Percentiles rank a stretch among this genome's conserved stretches.
Evolutionary conservation across 2,888 invertebrate species (phyloP).

Genomic region (Macaria liturata): DNA sequence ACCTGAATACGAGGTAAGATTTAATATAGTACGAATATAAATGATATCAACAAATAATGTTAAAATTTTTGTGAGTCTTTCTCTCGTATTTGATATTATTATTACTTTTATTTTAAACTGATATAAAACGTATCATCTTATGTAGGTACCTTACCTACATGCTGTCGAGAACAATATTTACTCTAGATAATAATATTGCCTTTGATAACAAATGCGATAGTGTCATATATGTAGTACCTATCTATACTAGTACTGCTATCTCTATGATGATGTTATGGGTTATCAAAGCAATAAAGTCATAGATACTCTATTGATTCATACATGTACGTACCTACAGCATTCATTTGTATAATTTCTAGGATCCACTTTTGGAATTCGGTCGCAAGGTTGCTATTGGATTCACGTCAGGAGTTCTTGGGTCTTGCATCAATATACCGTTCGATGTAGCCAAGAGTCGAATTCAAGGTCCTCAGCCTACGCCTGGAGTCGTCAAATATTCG

Average conservation of each 20-base stretch:
- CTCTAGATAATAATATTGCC: not conserved
- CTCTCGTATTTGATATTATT: no score
- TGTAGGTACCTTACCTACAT: no score
- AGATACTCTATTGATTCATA: no score
- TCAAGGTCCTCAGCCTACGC: slow-evolving; percentile 93
- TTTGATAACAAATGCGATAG: slow-evolving; percentile 4
- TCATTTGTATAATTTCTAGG: slow-evolving; percentile 67
- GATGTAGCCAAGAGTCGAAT: slow-evolving; percentile 98
- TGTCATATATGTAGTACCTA: slow-evolving; percentile 1
- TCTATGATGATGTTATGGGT: slow-evolving; percentile 1
- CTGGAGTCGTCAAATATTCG: slow-evolving; percentile 89
- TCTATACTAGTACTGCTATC: not conserved
- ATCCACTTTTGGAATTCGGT: slow-evolving; percentile 87
- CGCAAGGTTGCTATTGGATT: slow-evolving; percentile 93
- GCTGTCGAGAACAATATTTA: not conserved
- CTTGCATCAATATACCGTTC: slow-evolving; percentile 95
- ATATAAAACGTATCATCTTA: no score
- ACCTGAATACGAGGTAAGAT: slow-evolving; percentile 84
- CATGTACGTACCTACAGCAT: no score
- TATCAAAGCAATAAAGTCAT: slow-evolving; percentile 7
- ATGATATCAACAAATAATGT: no score
- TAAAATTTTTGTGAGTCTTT: no score
- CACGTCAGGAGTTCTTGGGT: slow-evolving; percentile 93
- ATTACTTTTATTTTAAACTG: no score
- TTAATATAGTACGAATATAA: no score